Base-by-base conservation (phyloP, 1,140 invertebrate species). In the Drosophila kepulauana region DNA sequence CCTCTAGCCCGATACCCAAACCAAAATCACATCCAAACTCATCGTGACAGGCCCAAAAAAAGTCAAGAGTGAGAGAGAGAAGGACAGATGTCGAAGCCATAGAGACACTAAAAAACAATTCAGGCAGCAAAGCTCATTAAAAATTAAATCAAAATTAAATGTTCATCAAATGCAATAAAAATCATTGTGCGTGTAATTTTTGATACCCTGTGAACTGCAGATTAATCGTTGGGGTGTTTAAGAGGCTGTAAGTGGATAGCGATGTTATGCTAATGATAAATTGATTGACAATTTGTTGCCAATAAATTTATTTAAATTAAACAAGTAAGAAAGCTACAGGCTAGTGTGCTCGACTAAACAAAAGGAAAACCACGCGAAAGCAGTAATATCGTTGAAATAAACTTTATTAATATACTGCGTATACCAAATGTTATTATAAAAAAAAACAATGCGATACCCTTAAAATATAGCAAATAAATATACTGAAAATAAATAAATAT, bases 71-170 rank as follows among this genome's bases (percentile, higher is more conserved):
- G 1, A 11, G 13, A 41, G 7, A 4, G 16, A 61, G 56, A 66
- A 56, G 15, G 56, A 57, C 45, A 41, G 15, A 30, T 30, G 15
- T 16, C 25, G 13, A 13, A 6, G 16, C 51, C 35, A 25, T 25
- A 3, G 11, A n/a, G 11, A 30, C 3, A 49, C 15, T 30, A 43
- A 72, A 70, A 70, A 57, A 38, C 61, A 67, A 67, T 58, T 66
- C 43, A 58, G 69, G 63, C 72, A 63, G 72, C 59, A 70, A 70
- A 70, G 68, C 79, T 85, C 81, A 85, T 84, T 85, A 78, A 85
- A 85, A 85, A 85, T 85, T 78, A 85, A 85, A 85, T 85, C 78
- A 81, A 85, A 85, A 85, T 85, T 75, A 85, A 85, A 85, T 85
- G 81, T 68, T 85, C 78, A 81, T 85, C 78, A 85, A 85, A 78